phyloP scores from a whole-genome alignment of 2,797 vertebrate species.

The Spatula versicolor region DNA sequence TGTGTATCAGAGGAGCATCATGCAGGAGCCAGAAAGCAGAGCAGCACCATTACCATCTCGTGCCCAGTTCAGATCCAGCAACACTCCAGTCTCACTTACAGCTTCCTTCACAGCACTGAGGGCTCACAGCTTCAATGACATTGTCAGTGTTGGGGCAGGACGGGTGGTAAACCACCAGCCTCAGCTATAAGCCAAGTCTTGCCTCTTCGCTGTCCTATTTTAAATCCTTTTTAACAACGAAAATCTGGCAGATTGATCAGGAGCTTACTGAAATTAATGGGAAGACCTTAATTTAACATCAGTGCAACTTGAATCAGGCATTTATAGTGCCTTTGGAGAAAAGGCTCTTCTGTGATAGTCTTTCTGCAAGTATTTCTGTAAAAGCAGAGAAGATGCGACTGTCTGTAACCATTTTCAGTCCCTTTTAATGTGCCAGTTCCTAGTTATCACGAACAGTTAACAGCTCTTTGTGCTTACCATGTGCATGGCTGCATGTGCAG shows the following conservation, averaged over 20 bases:
- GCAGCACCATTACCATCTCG: neutral
- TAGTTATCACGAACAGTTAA: neutral
- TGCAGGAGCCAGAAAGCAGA: neutral
- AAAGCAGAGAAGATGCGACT: neutral
- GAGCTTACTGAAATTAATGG: neutral
- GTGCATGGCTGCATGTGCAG: neutral
- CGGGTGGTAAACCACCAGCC: neutral
- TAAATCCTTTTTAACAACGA: neutral
- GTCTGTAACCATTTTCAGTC: neutral
- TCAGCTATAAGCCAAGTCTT: neutral
- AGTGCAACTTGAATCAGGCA: neutral
- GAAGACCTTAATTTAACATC: neutral
- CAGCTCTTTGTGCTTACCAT: slow-evolving; percentile 25
- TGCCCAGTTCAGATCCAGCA: neutral
- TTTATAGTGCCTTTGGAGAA: neutral
- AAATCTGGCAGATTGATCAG: neutral
- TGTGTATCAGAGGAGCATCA: neutral
- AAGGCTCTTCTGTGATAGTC: neutral
- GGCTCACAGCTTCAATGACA: accelerated
- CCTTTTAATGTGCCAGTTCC: neutral
- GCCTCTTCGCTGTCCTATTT: neutral
- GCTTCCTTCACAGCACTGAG: neutral
- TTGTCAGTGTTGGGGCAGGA: neutral
- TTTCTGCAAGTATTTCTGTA: neutral
- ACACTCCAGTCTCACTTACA: accelerated